A percentile compares a stretch with the other conserved stretches of the same genome.
Evolutionary conservation across 2,888 invertebrate genomes (phyloP).

Genomic region (Drosophila limbata): DNA sequence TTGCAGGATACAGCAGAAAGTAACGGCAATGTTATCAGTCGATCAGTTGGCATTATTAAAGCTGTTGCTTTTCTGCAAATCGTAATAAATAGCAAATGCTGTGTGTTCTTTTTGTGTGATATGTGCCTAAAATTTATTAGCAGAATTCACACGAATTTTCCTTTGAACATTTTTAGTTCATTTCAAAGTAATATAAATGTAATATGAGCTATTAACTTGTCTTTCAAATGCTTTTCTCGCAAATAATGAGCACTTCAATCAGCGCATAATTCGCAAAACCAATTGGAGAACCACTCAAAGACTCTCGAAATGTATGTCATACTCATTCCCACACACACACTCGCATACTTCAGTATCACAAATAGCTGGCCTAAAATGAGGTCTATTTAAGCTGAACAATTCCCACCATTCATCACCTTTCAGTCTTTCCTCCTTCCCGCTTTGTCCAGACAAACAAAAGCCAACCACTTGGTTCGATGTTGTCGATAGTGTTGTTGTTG

Average conservation of each 20-base stretch:
- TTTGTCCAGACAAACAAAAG: slow-evolving; percentile 39
- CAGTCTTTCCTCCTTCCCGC: neutral
- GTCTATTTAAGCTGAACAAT: slow-evolving; percentile 67
- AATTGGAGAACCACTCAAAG: slow-evolving; percentile 35
- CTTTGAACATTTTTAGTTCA: slow-evolving; percentile 5
- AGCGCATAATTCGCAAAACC: slow-evolving; percentile 26
- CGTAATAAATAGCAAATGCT: slow-evolving; percentile 61
- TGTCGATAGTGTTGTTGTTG: slow-evolving; percentile 7
- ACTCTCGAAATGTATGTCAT: slow-evolving; percentile 59
- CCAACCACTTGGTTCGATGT: slow-evolving; percentile 21
- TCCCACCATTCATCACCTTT: slow-evolving; percentile 37
- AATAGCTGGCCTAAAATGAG: slow-evolving; percentile 58
- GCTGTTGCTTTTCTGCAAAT: slow-evolving; percentile 63
- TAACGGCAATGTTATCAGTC: slow-evolving; percentile 33
- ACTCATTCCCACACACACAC: slow-evolving; percentile 8
- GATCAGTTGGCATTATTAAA: slow-evolving; percentile 63
- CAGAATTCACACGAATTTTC: slow-evolving; percentile 7
- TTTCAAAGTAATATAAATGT: slow-evolving; percentile 4
- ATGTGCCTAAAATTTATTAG: slow-evolving; percentile 58
- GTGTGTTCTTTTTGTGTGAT: slow-evolving; percentile 33
- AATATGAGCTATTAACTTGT: slow-evolving; percentile 16
- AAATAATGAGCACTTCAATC: slow-evolving; percentile 41
- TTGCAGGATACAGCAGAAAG: slow-evolving; percentile 21
- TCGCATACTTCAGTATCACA: slow-evolving; percentile 30
- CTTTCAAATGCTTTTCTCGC: neutral